Percentiles rank a stretch among this genome's conserved stretches.
phyloP scores from a whole-genome alignment of 2,797 vertebrate species.

The Spheniscus humboldti region DNA sequence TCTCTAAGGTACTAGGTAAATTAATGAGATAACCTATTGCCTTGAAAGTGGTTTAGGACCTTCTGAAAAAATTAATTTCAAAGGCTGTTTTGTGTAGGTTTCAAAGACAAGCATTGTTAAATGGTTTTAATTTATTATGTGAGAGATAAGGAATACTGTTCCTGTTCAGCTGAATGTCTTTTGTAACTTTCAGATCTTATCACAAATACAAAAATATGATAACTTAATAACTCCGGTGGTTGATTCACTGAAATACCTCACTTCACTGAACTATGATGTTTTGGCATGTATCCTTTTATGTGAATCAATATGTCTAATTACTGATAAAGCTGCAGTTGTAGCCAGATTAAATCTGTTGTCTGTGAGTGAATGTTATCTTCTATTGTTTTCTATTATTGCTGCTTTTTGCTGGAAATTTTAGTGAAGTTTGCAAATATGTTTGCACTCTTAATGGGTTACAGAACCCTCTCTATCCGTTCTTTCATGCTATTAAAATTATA shows the following conservation, averaged over 20 bases:
- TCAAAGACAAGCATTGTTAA: not conserved
- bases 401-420: not conserved
- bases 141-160: not conserved
- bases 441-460: not conserved
- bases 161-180: not conserved
- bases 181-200: slow-evolving; percentile 86
- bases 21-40: not conserved
- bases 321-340: not conserved
- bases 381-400: not conserved
- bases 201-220: slow-evolving; percentile 98
- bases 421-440: not conserved
- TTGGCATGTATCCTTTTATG: slow-evolving; percentile 94
- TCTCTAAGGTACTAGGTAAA: not conserved
- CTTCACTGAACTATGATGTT: slow-evolving; percentile 96
- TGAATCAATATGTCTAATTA: not conserved
- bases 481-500: not conserved
- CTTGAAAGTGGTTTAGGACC: not conserved
- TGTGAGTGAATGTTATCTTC: not conserved
- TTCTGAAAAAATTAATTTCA: not conserved
- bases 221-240: slow-evolving; percentile 97
- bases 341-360: not conserved
- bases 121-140: not conserved
- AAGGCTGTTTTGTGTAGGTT: not conserved
- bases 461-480: not conserved
- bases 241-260: slow-evolving; percentile 99